phyloP scores from a whole-genome alignment of 1,140 invertebrate species.

The Agrypnia vestita region DNA sequence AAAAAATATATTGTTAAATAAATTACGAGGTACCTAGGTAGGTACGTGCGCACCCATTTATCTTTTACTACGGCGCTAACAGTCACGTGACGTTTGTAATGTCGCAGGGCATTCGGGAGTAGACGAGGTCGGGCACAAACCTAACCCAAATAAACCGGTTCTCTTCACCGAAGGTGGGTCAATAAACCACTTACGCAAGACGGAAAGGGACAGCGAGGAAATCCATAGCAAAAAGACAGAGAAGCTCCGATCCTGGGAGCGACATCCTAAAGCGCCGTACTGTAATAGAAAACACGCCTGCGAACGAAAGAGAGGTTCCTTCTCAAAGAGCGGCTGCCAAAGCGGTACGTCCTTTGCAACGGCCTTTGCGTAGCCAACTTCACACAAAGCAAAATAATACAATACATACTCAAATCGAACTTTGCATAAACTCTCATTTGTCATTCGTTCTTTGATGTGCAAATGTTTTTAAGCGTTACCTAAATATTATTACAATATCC shows the following conservation, averaged over 20 bases:
- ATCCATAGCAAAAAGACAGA: conserved; percentile 36
- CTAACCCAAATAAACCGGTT: conserved; percentile 35
- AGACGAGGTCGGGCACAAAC: conserved; percentile 29
- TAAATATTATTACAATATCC: too few relatives aligned
- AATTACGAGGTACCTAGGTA: too few relatives aligned
- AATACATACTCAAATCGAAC: too few relatives aligned
- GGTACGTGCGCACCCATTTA: neutral
- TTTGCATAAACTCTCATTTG: too few relatives aligned
- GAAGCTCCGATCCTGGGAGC: conserved; percentile 32
- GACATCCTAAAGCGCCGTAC: conserved; percentile 9
- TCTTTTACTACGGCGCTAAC: neutral
- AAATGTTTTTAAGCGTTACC: too few relatives aligned
- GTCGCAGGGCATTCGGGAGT: conserved; percentile 18
- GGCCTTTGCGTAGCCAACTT: conserved; percentile 4
- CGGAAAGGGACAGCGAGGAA: conserved; percentile 27
- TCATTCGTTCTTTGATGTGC: too few relatives aligned
- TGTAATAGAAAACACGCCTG: conserved; percentile 1
- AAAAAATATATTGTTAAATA: too few relatives aligned
- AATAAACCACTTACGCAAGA: conserved; percentile 40
- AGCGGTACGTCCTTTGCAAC: conserved; percentile 27
- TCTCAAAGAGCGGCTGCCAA: conserved; percentile 20
- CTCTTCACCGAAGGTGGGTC: conserved; percentile 2
- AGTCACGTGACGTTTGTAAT: neutral
- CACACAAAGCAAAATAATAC: neutral
- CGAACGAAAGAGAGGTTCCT: conserved; percentile 42